These are phyloP conservation scores for Origma solitaria DNA, from an alignment of 2,113 vertebrate genomes.

Conservation along the genomic window DNA sequence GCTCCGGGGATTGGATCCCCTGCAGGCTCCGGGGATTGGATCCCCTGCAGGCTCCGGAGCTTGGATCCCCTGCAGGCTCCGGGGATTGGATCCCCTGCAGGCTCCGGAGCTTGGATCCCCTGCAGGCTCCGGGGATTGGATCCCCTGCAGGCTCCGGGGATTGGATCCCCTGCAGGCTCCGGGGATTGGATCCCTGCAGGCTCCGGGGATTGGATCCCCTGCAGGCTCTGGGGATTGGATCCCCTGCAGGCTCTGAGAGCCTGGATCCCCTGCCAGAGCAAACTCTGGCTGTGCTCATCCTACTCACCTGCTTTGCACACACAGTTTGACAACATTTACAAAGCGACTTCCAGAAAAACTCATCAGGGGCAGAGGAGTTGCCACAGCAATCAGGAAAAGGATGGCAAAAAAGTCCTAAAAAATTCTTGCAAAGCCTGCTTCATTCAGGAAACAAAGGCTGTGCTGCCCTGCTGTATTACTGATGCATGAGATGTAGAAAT, in stretches of 20 bases:
- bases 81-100: neutral
- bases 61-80: neutral
- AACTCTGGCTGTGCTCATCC: neutral
- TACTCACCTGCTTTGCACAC: fast-evolving
- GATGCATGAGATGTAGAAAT: neutral
- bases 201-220: neutral
- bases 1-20: too few relatives aligned
- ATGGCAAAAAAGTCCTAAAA: neutral
- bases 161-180: neutral
- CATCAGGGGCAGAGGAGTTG: neutral
- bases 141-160: neutral
- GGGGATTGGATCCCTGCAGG: too few relatives aligned
- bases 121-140: neutral
- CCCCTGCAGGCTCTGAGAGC: neutral
- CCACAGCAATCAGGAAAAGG: neutral
- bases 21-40: neutral
- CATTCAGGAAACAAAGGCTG: neutral
- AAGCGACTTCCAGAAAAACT: neutral
- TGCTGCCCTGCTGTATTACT: neutral
- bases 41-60: too few relatives aligned
- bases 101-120: too few relatives aligned
- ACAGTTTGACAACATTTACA: neutral
- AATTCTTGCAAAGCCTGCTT: neutral
- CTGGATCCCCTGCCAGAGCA: neutral
- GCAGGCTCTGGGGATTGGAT: neutral